Conservation (phyloP, 2,888 invertebrate species). For the Nysson spinosus region DNA sequence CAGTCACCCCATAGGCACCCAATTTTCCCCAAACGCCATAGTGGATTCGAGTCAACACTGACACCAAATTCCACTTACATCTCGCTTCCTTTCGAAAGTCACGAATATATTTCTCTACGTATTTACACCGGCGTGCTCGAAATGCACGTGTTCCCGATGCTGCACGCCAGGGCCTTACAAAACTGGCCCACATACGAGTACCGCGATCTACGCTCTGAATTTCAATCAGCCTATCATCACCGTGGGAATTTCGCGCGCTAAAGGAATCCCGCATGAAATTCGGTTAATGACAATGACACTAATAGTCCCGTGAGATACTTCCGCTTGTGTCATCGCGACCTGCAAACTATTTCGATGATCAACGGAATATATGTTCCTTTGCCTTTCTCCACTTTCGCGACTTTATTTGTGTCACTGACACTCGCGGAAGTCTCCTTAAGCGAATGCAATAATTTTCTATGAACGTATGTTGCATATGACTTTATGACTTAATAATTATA, state of each 20-base stretch:
- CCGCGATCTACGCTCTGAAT: slow-evolving; percentile 3
- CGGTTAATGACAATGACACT: no score
- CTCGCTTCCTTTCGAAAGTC: slow-evolving; percentile 44
- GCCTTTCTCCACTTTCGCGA: slow-evolving; percentile 47
- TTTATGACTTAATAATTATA: no score
- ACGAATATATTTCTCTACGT: slow-evolving; percentile 18
- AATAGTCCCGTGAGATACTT: no score
- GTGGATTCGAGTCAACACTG: slow-evolving; percentile 47
- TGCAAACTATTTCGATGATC: neutral
- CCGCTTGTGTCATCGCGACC: no score
- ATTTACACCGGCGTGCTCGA: slow-evolving; percentile 6
- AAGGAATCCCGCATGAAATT: no score
- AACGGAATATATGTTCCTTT: neutral
- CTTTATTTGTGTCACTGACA: slow-evolving; percentile 37
- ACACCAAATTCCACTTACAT: slow-evolving; percentile 56
- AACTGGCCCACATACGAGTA: slow-evolving; percentile 20
- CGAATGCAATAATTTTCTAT: no score
- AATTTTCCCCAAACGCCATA: no score
- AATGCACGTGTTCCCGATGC: slow-evolving; percentile 28
- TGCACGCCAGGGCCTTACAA: neutral
- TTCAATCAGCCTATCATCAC: neutral
- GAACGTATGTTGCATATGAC: no score
- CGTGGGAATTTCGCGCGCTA: neutral
- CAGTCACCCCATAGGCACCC: no score
- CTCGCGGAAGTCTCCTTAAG: no score